These are phyloP conservation scores for Chrysina gloriosa DNA, from an alignment of 2,888 invertebrate genomes.

Conservation along the genomic window DNA sequence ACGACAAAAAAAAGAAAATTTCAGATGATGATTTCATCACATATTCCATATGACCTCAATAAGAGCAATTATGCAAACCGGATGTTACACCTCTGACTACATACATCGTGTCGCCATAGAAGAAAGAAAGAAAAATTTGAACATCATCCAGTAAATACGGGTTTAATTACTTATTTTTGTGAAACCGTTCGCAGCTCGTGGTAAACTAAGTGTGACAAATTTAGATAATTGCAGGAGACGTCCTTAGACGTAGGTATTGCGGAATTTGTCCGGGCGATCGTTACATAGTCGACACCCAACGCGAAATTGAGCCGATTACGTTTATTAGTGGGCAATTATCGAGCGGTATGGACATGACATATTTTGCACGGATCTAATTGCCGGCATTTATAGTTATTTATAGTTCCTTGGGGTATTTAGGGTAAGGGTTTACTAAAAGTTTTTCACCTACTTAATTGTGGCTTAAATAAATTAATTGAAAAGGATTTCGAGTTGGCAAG, in stretches of 20 bases:
- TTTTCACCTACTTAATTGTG: too few species aligned
- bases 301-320: constrained; percentile 4
- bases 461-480: too few species aligned
- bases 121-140: neutral
- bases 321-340: constrained; percentile 5
- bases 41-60: too few species aligned
- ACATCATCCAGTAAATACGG: neutral
- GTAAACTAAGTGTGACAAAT: constrained; percentile 5
- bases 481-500: too few species aligned
- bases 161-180: constrained; percentile 11
- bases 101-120: neutral
- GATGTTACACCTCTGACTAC: neutral
- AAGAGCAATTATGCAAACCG: too few species aligned
- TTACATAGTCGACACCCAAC: neutral
- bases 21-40: too few species aligned
- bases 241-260: constrained; percentile 6
- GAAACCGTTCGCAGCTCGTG: constrained; percentile 3
- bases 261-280: neutral
- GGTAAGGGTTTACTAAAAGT: too few species aligned
- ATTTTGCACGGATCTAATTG: neutral
- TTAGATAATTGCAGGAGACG: constrained; percentile 3
- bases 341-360: neutral
- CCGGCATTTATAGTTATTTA: too few species aligned
- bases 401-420: too few species aligned
- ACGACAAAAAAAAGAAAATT: too few species aligned